Evolutionary conservation across 2,888 invertebrate genomes (phyloP).

Genomic region (Chironomus tentans): DNA sequence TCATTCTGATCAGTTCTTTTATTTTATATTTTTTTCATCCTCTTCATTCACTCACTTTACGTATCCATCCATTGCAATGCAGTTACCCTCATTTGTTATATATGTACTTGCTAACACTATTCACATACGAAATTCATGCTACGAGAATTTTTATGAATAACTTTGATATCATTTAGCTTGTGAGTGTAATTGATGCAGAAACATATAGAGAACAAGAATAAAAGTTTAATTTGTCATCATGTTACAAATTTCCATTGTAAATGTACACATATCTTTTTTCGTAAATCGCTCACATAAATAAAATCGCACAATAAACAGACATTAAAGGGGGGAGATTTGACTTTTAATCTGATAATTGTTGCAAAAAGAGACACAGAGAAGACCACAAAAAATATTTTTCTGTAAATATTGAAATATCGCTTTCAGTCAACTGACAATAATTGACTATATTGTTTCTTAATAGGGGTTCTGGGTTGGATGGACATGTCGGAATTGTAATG

Average conservation of each 20-base stretch:
- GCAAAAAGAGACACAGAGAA: neutral
- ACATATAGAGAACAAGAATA: neutral
- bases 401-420: neutral
- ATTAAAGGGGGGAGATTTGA: neutral
- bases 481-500: too few relatives aligned
- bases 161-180: too few relatives aligned
- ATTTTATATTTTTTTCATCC: neutral
- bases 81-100: too few relatives aligned
- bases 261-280: neutral
- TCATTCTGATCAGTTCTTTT: neutral
- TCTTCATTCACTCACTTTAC: too few relatives aligned
- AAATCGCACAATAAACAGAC: neutral
- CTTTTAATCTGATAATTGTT: slow-evolving; percentile 4
- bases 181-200: neutral
- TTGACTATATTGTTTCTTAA: neutral
- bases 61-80: too few relatives aligned
- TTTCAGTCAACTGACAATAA: neutral
- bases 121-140: too few relatives aligned
- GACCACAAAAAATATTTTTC: neutral
- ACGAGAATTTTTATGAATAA: too few relatives aligned
- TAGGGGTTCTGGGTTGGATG: neutral
- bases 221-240: slow-evolving; percentile 9
- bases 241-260: neutral
- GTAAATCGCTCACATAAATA: neutral
- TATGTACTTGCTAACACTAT: too few relatives aligned